These are phyloP conservation scores for Catagonus wagneri DNA, from an alignment of 2,113 vertebrate genomes.

Conservation along the genomic window DNA sequence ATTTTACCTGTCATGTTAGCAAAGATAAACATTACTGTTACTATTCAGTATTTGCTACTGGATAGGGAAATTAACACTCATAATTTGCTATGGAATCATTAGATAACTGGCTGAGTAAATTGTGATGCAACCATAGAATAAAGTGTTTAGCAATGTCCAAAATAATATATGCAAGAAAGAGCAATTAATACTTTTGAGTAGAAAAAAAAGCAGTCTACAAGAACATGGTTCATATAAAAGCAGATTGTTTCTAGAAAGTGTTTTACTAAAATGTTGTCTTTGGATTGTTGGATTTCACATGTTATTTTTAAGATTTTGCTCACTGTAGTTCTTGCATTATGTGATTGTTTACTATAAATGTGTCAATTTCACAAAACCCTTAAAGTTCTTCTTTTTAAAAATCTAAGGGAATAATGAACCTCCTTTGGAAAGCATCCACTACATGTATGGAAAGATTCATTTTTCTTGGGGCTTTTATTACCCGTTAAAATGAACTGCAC, in stretches of 20 bases:
- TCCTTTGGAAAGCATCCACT: not conserved
- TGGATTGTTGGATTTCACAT: not conserved
- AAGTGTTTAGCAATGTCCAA: not conserved
- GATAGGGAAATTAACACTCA: not conserved
- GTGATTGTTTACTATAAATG: not conserved
- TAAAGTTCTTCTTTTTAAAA: not conserved
- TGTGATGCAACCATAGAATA: not conserved
- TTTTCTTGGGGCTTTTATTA: constrained; percentile 55
- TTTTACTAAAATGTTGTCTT: not conserved
- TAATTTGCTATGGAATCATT: not conserved
- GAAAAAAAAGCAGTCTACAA: not conserved
- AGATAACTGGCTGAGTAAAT: not conserved
- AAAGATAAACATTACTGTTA: not conserved
- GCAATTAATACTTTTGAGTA: not conserved
- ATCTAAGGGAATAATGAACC: not conserved
- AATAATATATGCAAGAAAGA: not conserved
- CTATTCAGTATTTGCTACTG: not conserved
- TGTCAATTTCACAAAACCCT: constrained; percentile 16
- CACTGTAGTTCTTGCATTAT: not conserved
- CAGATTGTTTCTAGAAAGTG: not conserved
- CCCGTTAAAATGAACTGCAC: constrained; percentile 45
- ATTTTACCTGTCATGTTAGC: not conserved
- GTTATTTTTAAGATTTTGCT: not conserved
- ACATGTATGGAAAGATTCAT: not conserved
- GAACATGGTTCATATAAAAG: not conserved